A percentile compares a stretch with the other conserved stretches of the same genome.
These are phyloP conservation scores for Lycocorax pyrrhopterus DNA, from an alignment of 2,113 vertebrate species.

Conservation along the genomic window DNA sequence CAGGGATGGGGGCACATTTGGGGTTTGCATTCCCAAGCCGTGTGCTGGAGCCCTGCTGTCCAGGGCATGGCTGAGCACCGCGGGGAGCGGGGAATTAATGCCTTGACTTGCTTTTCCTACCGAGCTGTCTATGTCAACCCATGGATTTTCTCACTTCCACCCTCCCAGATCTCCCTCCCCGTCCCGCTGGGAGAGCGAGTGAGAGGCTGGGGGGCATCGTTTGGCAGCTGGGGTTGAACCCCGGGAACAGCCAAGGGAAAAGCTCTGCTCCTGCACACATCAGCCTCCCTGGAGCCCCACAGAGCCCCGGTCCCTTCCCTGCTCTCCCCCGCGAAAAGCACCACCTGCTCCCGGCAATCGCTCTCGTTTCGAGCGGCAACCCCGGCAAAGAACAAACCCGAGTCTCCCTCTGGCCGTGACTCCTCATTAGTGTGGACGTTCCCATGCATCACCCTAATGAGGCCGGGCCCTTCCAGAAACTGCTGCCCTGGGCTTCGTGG, in stretches of 20 bases:
- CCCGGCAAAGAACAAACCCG: neutral
- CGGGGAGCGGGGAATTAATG: accelerated
- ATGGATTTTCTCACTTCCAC: neutral
- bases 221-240: neutral
- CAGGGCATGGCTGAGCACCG: neutral
- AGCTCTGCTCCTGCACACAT: neutral
- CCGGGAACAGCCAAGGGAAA: neutral
- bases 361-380: neutral
- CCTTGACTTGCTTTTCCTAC: neutral
- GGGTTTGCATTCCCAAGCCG: accelerated
- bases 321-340: neutral
- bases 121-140: neutral
- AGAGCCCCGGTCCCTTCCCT: neutral
- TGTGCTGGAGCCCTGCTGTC: neutral
- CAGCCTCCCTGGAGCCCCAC: neutral
- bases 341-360: neutral
- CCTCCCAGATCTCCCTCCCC: neutral
- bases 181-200: accelerated
- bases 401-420: neutral
- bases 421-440: slow-evolving; percentile 27
- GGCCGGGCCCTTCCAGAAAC: neutral
- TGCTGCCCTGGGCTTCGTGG: neutral
- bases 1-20: neutral
- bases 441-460: slow-evolving; percentile 55
- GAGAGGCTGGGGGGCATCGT: neutral